Base-by-base conservation (phyloP, 2,113 vertebrate genomes). In the Cheirogaleus medius region DNA sequence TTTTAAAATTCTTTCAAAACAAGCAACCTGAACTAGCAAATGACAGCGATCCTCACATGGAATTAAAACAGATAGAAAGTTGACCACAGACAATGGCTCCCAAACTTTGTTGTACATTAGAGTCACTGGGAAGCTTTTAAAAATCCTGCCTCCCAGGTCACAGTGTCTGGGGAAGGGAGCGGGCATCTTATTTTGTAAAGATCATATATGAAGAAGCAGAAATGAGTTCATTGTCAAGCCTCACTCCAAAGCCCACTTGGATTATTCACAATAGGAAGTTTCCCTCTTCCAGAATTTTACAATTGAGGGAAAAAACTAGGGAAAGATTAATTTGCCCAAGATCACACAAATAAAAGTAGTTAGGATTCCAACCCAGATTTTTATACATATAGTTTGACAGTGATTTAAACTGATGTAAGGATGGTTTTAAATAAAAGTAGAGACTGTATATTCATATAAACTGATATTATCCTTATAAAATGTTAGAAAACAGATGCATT, bases 391-490 rank as follows among this genome's bases (percentile, higher is more conserved):
- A 74, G 56, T 94, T 56, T 85, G 78, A 47, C 9, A 83, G 25
- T 85, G 83, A 85, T 63, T 91, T 93, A 91, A 94, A 82, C 1
- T 78, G 71, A 87, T 34, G 87, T 3, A 44, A 77, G 66, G 49
- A 68, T 54, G 60, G 25, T 88, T 93, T 93, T 93, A 95, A 91
- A 91, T 80, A 88, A 15, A 83, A 87, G 68, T 68, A 23, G 3
- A 60, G 32, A 81, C 25, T 39, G 12, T 12, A 54, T 86, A 69
- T 60, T 25, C 15, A 64, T 73, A 90, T 74, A 89, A 88, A 89
- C 60, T 80, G 78, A 82, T 44, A 69, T 76, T 81, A 97, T 90
- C 49, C 66, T 90, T 49, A 84, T 6, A 84, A 95, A 87, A 84
- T 32, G 54, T 82, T 76, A 88, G 42, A 93, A 97, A 94, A 92